phyloP scores from a whole-genome alignment of 1,140 invertebrate genomes.

The Plectrocnemia conspersa region DNA sequence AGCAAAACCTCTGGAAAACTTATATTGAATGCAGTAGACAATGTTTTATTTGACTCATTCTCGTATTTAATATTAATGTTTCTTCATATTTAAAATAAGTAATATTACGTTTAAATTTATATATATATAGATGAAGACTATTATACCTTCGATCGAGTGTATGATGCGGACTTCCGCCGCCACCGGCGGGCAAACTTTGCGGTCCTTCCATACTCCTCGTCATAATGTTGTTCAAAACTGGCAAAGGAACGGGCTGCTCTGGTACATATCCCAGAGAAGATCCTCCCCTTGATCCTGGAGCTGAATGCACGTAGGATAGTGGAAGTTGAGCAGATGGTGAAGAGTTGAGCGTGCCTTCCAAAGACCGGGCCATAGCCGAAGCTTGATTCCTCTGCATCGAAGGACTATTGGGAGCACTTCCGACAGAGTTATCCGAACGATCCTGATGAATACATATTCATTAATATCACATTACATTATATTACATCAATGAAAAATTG shows the following conservation, averaged over 20 bases:
- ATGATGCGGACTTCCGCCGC: constrained; percentile 46
- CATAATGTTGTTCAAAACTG: constrained; percentile 43
- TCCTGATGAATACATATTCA: constrained; percentile 34
- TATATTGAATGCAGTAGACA: too few relatives aligned
- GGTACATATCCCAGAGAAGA: constrained; percentile 43
- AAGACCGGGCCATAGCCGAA: constrained; percentile 29
- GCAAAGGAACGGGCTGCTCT: constrained; percentile 35
- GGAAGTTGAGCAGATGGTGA: constrained; percentile 34
- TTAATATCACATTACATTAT: background rate
- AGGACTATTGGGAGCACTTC: constrained; percentile 64
- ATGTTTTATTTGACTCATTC: too few relatives aligned
- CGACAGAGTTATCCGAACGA: constrained; percentile 50
- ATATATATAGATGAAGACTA: background rate
- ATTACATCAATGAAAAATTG: background rate
- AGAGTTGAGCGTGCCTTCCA: constrained; percentile 32
- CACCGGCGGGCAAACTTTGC: constrained; percentile 49
- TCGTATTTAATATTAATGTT: too few relatives aligned
- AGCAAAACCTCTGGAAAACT: too few relatives aligned
- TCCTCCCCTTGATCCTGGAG: constrained; percentile 44
- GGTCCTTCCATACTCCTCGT: constrained; percentile 55
- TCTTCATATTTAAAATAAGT: too few relatives aligned
- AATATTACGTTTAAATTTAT: too few relatives aligned
- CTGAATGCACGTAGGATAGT: constrained; percentile 38
- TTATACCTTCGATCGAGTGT: constrained; percentile 51
- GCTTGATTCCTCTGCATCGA: constrained; percentile 44